These are phyloP conservation scores for Cryptoleucopteryx plumbea DNA, from an alignment of 2,113 vertebrate genomes.

Conservation along the genomic window DNA sequence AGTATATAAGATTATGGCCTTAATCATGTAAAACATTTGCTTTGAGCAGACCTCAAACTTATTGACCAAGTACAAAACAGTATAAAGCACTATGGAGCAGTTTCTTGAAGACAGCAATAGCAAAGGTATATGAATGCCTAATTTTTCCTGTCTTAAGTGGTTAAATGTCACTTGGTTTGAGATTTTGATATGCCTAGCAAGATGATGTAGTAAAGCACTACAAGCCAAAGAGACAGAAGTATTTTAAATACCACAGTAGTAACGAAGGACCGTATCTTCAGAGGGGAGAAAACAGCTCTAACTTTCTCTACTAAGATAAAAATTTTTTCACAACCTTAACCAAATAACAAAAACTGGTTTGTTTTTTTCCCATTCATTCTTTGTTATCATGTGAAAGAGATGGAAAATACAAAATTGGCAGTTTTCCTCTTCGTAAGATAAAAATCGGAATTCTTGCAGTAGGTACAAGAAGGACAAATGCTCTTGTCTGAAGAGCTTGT, in stretches of 20 bases:
- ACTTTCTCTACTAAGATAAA: neutral
- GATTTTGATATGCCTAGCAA: neutral
- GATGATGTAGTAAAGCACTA: conserved; percentile 6
- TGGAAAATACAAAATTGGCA: neutral
- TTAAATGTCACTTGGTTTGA: neutral
- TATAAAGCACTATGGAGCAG: neutral
- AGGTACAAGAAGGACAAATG: neutral
- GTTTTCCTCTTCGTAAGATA: neutral
- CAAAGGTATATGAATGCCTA: neutral
- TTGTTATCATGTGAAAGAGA: neutral
- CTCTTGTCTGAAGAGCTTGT: neutral
- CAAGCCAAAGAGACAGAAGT: conserved; percentile 21
- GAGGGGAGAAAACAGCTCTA: neutral
- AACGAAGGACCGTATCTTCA: neutral
- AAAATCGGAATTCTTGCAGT: neutral
- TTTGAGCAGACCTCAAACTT: conserved; percentile 33
- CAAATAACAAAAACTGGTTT: neutral
- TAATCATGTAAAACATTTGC: conserved; percentile 18
- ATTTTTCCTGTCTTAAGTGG: conserved; percentile 19
- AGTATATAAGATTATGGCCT: conserved; percentile 24
- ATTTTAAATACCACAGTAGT: neutral
- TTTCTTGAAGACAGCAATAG: neutral
- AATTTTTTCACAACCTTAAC: neutral
- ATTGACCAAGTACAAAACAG: neutral
- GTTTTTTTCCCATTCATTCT: neutral